A percentile compares a stretch with the other conserved stretches of the same genome.
These are phyloP conservation scores for Drosophila hamatofila DNA, from an alignment of 2,888 invertebrate species.

Conservation along the genomic window DNA sequence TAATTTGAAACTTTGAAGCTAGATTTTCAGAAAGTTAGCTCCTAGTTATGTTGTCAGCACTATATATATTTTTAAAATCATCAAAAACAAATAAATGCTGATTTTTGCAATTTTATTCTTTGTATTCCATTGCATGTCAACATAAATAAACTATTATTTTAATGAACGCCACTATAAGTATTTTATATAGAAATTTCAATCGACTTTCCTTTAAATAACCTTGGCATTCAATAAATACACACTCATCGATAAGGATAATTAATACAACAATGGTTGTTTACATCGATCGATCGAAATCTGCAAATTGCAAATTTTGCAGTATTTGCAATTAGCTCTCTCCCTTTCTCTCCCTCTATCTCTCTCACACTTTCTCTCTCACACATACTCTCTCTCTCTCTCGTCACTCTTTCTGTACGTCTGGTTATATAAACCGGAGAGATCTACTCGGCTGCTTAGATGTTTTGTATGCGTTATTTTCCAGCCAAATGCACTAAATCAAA, in stretches of 20 bases:
- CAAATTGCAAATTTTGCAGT: constrained; percentile 16
- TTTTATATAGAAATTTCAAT: not conserved
- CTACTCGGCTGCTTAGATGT: constrained; percentile 6
- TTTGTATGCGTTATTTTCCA: constrained; percentile 48
- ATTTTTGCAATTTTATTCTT: too few species aligned
- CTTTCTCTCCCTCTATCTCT: not conserved
- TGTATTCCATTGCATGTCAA: too few species aligned
- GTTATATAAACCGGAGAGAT: constrained; percentile 18
- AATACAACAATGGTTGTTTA: constrained; percentile 21
- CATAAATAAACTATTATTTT: too few species aligned
- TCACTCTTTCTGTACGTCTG: not conserved
- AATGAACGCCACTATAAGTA: not conserved
- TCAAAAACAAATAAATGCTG: too few species aligned
- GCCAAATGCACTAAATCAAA: constrained; percentile 72
- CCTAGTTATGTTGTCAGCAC: too few species aligned
- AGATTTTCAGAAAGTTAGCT: too few species aligned
- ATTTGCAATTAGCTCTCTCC: not conserved
- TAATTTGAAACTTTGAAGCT: too few species aligned
- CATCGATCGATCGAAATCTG: constrained; percentile 5
- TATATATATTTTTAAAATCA: too few species aligned
- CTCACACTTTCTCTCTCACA: too few species aligned
- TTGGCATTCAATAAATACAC: not conserved
- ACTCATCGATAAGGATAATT: constrained; percentile 3
- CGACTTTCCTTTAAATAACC: not conserved
- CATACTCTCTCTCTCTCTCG: not conserved